Conservation (phyloP, 2,797 vertebrate species). For the Microchirus variegatus region DNA sequence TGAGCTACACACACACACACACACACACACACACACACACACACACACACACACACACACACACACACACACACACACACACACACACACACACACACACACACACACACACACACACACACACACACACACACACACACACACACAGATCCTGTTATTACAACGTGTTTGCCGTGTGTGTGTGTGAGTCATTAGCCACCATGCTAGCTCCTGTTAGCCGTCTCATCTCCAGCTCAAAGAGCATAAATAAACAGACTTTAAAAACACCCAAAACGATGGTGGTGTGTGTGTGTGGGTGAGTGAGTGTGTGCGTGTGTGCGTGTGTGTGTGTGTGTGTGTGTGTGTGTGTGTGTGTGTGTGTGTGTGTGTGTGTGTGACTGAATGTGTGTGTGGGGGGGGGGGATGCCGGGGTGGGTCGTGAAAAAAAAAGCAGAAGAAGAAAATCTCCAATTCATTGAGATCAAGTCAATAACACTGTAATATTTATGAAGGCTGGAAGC, state of each 20-base stretch:
- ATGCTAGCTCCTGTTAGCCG: slow-evolving; percentile 68
- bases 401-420: slow-evolving; percentile 10
- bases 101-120: neutral
- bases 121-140: slow-evolving; percentile 1
- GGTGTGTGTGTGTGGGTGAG: neutral
- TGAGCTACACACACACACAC: neutral
- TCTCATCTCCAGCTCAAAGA: slow-evolving; percentile 72
- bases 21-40: slow-evolving; percentile 3
- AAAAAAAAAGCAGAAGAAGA: slow-evolving; percentile 60
- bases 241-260: slow-evolving; percentile 77
- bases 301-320: too few species aligned
- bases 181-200: slow-evolving; percentile 52
- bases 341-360: neutral
- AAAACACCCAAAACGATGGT: slow-evolving; percentile 45
- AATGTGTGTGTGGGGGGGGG: too few species aligned
- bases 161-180: too few species aligned
- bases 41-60: slow-evolving; percentile 1
- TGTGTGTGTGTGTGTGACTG: too few species aligned
- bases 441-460: slow-evolving; percentile 85
- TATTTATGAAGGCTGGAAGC: slow-evolving; percentile 87
- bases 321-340: neutral
- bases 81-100: slow-evolving; percentile 10
- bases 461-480: slow-evolving; percentile 87
- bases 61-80: slow-evolving; percentile 4
- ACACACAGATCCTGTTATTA: slow-evolving; percentile 13